Percentiles rank a stretch among this genome's conserved stretches.
Evolutionary conservation across 2,797 vertebrate genomes (phyloP).

Genomic region (Myotis myotis): DNA sequence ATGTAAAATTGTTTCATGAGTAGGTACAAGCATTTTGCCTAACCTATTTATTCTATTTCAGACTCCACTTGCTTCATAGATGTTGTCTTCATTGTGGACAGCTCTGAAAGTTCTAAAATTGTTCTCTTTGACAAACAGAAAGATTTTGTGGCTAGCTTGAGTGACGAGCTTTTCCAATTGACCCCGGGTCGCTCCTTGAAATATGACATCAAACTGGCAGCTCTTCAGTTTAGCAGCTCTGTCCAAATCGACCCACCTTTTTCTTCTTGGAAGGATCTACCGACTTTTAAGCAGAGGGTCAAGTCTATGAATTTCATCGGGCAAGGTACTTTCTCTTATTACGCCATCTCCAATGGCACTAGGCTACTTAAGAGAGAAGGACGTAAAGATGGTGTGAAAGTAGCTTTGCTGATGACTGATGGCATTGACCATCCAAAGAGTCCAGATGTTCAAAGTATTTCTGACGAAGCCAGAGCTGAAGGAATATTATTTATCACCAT

Average conservation of each 20-base stretch:
- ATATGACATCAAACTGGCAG: slow-evolving; percentile 86
- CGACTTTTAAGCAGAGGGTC: slow-evolving; percentile 86
- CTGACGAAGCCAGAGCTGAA: slow-evolving; percentile 86
- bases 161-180: slow-evolving; percentile 85
- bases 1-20: neutral
- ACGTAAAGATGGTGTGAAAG: slow-evolving; percentile 82
- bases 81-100: slow-evolving; percentile 91
- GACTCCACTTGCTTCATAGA: slow-evolving; percentile 80
- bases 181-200: slow-evolving; percentile 80
- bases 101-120: slow-evolving; percentile 91
- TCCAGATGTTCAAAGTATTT: slow-evolving; percentile 86
- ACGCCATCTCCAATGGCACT: slow-evolving; percentile 90
- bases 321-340: slow-evolving; percentile 92
- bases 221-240: slow-evolving; percentile 93
- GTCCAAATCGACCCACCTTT: slow-evolving; percentile 88
- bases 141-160: slow-evolving; percentile 87
- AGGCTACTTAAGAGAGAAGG: slow-evolving; percentile 88
- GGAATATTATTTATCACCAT: slow-evolving; percentile 89
- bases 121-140: slow-evolving; percentile 89
- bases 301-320: slow-evolving; percentile 88
- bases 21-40: neutral
- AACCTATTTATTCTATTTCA: slow-evolving; percentile 71
- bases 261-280: slow-evolving; percentile 86
- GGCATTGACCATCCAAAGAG: slow-evolving; percentile 91
- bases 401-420: slow-evolving; percentile 91